phyloP scores from a whole-genome alignment of 2,113 vertebrate genomes.

The Actenoides lindsayi region DNA sequence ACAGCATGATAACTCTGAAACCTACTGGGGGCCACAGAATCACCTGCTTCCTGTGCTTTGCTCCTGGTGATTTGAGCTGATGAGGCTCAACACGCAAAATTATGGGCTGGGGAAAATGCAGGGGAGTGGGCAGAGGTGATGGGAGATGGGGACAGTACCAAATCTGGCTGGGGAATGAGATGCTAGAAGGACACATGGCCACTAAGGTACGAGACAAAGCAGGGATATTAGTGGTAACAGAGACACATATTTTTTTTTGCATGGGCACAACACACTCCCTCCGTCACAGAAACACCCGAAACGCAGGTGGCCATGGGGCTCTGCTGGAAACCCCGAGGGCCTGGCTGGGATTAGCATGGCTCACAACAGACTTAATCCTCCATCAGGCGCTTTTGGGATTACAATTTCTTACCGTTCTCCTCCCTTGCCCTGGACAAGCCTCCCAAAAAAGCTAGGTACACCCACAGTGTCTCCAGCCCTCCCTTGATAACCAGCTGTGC shows the following conservation, averaged over 20 bases:
- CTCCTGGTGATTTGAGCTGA: neutral
- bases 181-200: neutral
- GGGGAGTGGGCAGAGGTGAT: rapidly evolving
- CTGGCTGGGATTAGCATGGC: neutral
- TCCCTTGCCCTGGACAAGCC: neutral
- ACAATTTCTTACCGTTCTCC: neutral
- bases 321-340: neutral
- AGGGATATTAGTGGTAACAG: neutral
- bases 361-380: neutral
- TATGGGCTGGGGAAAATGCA: rapidly evolving
- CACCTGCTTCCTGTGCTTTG: neutral
- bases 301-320: neutral
- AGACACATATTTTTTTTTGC: neutral
- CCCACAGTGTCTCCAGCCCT: neutral
- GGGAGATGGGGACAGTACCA: neutral
- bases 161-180: neutral
- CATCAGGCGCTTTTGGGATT: neutral
- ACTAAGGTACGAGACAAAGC: neutral
- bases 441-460: rapidly evolving
- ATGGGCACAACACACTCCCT: neutral
- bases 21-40: neutral
- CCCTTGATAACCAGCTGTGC: rapidly evolving
- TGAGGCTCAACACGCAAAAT: neutral
- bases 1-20: rapidly evolving
- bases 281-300: neutral